Conservation (phyloP, 2,888 invertebrate species). For the Stramonita haemastoma region DNA sequence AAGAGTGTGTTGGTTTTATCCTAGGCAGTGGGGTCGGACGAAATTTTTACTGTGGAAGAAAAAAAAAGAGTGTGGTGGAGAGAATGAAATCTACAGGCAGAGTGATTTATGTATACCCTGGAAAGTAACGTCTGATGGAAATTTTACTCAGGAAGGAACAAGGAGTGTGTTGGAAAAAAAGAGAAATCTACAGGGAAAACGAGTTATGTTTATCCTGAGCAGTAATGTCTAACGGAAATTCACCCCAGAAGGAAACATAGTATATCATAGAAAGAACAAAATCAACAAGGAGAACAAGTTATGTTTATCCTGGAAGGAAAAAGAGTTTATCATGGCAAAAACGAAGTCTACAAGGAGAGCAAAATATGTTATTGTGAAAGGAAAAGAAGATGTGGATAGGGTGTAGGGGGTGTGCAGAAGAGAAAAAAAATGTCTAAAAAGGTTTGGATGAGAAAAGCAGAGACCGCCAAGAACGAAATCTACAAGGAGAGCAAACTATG, state of each 20-base stretch:
- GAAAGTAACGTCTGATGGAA: no score
- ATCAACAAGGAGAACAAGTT: neutral
- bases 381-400: no score
- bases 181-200: conserved; percentile 4
- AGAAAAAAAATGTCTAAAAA: no score
- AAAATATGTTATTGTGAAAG: conserved; percentile 17
- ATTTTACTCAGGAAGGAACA: no score
- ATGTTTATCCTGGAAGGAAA: neutral
- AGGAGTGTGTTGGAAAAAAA: neutral
- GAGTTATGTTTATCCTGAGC: conserved; percentile 31
- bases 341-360: neutral
- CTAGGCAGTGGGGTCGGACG: no score
- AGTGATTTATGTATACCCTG: conserved; percentile 20
- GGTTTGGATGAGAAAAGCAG: no score
- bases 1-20: no score
- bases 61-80: no score
- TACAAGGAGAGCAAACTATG: conserved; percentile 15
- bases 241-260: no score
- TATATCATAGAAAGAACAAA: neutral
- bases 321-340: neutral
- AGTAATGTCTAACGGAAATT: conserved; percentile 9
- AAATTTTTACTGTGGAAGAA: no score
- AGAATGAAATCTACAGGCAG: conserved; percentile 12
- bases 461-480: no score
- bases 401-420: no score